Evolutionary conservation across 2,888 invertebrate species (phyloP).

Genomic region (Erebia epiphron): DNA sequence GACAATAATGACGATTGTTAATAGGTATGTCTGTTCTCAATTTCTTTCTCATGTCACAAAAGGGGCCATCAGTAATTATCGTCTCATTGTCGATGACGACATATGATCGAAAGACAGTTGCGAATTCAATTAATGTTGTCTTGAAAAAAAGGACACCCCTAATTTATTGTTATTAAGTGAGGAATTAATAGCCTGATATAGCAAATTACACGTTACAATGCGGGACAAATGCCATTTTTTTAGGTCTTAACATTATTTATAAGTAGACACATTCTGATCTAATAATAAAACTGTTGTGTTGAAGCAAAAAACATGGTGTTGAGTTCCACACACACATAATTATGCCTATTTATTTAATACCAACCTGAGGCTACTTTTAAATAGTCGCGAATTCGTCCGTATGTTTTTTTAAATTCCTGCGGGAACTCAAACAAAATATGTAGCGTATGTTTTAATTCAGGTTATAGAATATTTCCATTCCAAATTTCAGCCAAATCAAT

Average conservation of each 20-base stretch:
- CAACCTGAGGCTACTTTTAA: too few species aligned
- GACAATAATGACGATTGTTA: constrained; percentile 20
- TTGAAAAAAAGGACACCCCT: constrained; percentile 35
- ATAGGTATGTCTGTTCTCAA: constrained; percentile 22
- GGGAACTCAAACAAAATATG: too few species aligned
- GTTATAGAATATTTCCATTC: too few species aligned
- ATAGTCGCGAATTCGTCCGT: too few species aligned
- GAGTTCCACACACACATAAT: too few species aligned
- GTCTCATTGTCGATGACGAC: constrained; percentile 39
- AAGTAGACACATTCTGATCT: neutral
- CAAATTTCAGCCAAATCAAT: too few species aligned
- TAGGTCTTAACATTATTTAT: constrained; percentile 2
- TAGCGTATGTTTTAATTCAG: too few species aligned
- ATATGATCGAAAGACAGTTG: constrained; percentile 47
- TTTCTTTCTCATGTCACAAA: constrained; percentile 23
- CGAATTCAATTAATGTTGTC: constrained; percentile 47
- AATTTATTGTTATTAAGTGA: constrained; percentile 34
- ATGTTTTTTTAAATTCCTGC: too few species aligned
- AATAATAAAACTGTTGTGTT: too few species aligned
- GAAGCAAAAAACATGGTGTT: too few species aligned
- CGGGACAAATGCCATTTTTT: constrained; percentile 27
- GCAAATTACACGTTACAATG: constrained; percentile 35
- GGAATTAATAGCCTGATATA: constrained; percentile 40
- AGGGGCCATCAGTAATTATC: constrained; percentile 37
- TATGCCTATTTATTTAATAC: too few species aligned